Percentiles rank a stretch among this genome's conserved stretches.
These are phyloP conservation scores for Drosophila tristis DNA, from an alignment of 1,140 invertebrate species.

Conservation along the genomic window DNA sequence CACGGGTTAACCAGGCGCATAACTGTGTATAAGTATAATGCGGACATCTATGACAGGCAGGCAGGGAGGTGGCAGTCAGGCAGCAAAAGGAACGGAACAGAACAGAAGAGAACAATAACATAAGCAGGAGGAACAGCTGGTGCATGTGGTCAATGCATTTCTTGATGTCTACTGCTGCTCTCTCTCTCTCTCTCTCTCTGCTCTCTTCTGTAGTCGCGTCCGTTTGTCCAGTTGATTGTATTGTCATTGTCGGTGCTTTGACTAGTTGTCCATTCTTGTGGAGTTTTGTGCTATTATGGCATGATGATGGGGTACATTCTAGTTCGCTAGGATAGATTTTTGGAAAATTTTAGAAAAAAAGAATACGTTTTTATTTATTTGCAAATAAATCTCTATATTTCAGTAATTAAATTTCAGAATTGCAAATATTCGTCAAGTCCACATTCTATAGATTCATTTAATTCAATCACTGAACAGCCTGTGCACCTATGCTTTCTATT, in stretches of 20 bases:
- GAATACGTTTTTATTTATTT: too few species aligned
- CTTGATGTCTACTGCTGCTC: conserved; percentile 5
- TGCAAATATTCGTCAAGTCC: too few species aligned
- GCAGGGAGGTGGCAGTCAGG: neutral
- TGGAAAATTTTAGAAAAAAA: too few species aligned
- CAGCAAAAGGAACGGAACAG: conserved; percentile 28
- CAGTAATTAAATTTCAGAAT: too few species aligned
- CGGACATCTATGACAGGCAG: conserved; percentile 34
- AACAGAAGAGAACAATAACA: neutral
- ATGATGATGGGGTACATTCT: conserved; percentile 13
- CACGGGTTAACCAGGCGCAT: conserved; percentile 73
- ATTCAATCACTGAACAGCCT: neutral
- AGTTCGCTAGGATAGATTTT: neutral
- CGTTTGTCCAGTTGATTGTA: conserved; percentile 57
- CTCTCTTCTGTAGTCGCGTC: neutral
- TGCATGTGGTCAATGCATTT: conserved; percentile 39
- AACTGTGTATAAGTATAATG: conserved; percentile 65
- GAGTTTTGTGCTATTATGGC: neutral
- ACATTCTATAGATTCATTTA: too few species aligned
- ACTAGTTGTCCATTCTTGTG: conserved; percentile 17
- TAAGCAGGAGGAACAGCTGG: conserved; percentile 39
- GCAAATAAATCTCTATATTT: too few species aligned
- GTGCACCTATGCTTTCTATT: neutral
- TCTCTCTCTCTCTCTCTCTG: conserved; percentile 3
- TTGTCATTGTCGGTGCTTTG: conserved; percentile 56